A percentile compares a stretch with the other conserved stretches of the same genome.
phyloP scores from a whole-genome alignment of 2,888 invertebrate genomes.

The Opisthograptis luteolata region DNA sequence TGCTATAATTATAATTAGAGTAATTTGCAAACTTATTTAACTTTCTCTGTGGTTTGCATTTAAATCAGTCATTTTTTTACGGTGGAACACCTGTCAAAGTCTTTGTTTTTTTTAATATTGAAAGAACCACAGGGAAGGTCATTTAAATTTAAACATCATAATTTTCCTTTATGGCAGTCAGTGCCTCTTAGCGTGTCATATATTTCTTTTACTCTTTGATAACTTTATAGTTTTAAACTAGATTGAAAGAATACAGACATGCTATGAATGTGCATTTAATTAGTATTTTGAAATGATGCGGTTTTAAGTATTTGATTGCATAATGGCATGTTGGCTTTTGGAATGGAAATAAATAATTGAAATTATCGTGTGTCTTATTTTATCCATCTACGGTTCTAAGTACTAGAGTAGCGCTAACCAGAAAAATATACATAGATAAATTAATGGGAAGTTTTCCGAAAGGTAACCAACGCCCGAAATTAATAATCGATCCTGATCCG shows the following conservation, averaged over 20 bases:
- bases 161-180: conserved; percentile 57
- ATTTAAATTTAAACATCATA: conserved; percentile 46
- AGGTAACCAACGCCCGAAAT: no score
- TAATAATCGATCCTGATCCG: no score
- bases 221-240: conserved; percentile 60
- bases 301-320: conserved; percentile 62
- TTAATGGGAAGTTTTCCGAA: no score
- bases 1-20: conserved; percentile 30
- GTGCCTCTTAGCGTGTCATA: conserved; percentile 79
- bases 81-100: conserved; percentile 26
- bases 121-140: conserved; percentile 61
- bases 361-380: conserved; percentile 44
- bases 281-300: conserved; percentile 59
- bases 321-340: conserved; percentile 79
- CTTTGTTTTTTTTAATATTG: conserved; percentile 27
- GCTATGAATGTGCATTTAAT: conserved; percentile 75
- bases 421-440: no score
- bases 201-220: conserved; percentile 68
- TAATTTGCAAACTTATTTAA: conserved; percentile 35
- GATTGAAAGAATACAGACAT: conserved; percentile 69
- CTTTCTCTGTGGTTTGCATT: conserved; percentile 63
- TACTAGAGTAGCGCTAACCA: no score
- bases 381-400: no score
- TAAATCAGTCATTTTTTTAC: conserved; percentile 28
- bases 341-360: conserved; percentile 75